phyloP scores from a whole-genome alignment of 2,797 vertebrate genomes.

The Anguilla anguilla region DNA sequence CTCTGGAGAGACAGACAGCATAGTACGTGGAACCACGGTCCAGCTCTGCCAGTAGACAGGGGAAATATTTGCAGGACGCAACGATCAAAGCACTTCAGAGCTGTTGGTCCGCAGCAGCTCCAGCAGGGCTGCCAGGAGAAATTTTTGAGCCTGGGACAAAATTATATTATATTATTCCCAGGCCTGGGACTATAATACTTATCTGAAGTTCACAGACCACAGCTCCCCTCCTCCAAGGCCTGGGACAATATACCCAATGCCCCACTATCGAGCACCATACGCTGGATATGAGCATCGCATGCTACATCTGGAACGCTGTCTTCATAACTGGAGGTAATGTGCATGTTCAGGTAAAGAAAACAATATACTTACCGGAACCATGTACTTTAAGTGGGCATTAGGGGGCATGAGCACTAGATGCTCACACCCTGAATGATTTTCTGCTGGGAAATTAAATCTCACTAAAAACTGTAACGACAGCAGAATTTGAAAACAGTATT shows the following conservation, averaged over 20 bases:
- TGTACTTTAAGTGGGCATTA: background rate
- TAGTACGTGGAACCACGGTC: constrained; percentile 5
- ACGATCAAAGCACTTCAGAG: background rate
- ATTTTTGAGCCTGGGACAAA: background rate
- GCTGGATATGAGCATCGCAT: background rate
- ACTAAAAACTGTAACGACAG: background rate
- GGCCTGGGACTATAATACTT: background rate
- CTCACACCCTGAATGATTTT: background rate
- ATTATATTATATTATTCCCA: too few relatives aligned
- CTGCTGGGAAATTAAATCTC: background rate
- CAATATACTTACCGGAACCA: background rate
- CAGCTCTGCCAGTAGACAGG: background rate
- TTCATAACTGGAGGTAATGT: background rate
- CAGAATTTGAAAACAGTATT: background rate
- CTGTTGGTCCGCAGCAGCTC: background rate
- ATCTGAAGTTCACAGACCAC: background rate
- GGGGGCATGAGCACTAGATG: background rate
- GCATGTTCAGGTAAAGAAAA: background rate
- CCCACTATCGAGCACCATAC: background rate
- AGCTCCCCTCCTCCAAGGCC: too few relatives aligned
- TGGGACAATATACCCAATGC: background rate
- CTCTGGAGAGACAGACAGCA: background rate
- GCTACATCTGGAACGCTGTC: background rate
- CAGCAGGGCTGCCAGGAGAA: background rate
- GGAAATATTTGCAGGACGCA: background rate